Conservation (phyloP, 2,113 vertebrate species). For the Stegastes partitus region DNA sequence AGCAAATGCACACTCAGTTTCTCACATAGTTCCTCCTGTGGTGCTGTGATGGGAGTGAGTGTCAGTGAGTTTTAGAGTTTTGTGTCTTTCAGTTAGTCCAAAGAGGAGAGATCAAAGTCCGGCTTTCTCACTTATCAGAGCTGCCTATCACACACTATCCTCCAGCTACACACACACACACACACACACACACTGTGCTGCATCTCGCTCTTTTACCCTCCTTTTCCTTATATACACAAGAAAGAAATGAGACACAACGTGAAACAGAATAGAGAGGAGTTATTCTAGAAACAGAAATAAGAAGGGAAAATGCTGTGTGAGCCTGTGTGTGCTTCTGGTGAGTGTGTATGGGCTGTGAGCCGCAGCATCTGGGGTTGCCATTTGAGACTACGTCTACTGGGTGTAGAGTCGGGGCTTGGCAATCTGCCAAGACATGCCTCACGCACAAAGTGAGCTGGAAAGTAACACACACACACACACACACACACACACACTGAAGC, state of each 20-base stretch:
- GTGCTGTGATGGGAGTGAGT: conserved; percentile 4
- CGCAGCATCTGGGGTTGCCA: conserved; percentile 57
- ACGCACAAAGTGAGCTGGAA: conserved; percentile 59
- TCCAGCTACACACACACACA: conserved; percentile 58
- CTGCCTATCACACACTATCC: conserved; percentile 64
- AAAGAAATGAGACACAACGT: conserved; percentile 32
- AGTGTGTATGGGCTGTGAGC: conserved; percentile 43
- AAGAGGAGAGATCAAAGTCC: conserved; percentile 66
- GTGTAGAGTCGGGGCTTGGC: conserved; percentile 53
- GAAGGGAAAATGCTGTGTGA: conserved; percentile 12
- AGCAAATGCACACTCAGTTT: not conserved
- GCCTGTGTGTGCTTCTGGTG: conserved; percentile 1
- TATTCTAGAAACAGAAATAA: conserved; percentile 28
- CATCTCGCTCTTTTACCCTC: conserved; percentile 12
- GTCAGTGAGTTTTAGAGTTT: conserved; percentile 30
- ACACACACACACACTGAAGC: conserved; percentile 26
- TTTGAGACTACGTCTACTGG: conserved; percentile 62
- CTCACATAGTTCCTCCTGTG: conserved; percentile 13
- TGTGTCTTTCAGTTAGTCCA: conserved; percentile 35
- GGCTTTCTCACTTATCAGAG: conserved; percentile 51
- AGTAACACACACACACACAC: conserved; percentile 40
- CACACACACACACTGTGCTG: too few relatives aligned
- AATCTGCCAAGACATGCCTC: conserved; percentile 58
- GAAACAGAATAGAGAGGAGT: conserved; percentile 23
- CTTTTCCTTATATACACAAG: conserved; percentile 17